Evolutionary conservation across 1,140 invertebrate species (phyloP).

Genomic region (Tyrophagus putrescentiae): DNA sequence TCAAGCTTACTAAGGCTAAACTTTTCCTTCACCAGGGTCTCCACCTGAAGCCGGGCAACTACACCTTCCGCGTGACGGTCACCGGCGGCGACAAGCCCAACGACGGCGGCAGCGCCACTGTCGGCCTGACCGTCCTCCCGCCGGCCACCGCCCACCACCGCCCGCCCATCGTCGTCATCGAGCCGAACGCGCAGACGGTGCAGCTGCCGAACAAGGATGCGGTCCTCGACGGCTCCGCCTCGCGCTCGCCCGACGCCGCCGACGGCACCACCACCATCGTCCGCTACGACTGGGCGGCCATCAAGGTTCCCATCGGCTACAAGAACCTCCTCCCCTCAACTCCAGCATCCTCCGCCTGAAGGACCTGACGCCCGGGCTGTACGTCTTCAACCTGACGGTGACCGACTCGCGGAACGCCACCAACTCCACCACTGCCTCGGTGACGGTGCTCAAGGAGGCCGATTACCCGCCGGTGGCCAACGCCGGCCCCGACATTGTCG

Average conservation of each 20-base stretch:
- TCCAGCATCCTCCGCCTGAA: slow-evolving; percentile 66
- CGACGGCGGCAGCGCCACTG: slow-evolving; percentile 57
- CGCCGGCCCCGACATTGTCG: slow-evolving; percentile 73
- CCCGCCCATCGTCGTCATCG: slow-evolving; percentile 67
- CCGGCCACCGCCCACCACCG: slow-evolving; percentile 67
- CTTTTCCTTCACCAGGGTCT: no score
- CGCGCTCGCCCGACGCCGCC: slow-evolving; percentile 58
- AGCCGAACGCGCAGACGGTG: slow-evolving; percentile 62
- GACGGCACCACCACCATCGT: no score
- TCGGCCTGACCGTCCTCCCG: slow-evolving; percentile 79
- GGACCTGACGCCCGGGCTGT: slow-evolving; percentile 68
- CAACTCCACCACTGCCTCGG: slow-evolving; percentile 70
- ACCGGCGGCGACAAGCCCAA: slow-evolving; percentile 39
- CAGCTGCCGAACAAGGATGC: slow-evolving; percentile 74
- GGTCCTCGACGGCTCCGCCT: slow-evolving; percentile 64
- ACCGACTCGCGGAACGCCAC: slow-evolving; percentile 74
- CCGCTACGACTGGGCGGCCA: slow-evolving; percentile 73
- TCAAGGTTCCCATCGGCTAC: slow-evolving; percentile 69
- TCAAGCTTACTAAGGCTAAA: no score
- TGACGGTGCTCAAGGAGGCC: slow-evolving; percentile 73
- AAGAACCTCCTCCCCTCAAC: slow-evolving; percentile 53
- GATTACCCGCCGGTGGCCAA: slow-evolving; percentile 90
- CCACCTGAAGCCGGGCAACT: slow-evolving; percentile 53
- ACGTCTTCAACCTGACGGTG: slow-evolving; percentile 80
- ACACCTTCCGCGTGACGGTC: slow-evolving; percentile 72